A percentile compares a stretch with the other conserved stretches of the same genome.
Evolutionary conservation across 1,140 invertebrate species (phyloP).

Genomic region (Calycopis cecrops): DNA sequence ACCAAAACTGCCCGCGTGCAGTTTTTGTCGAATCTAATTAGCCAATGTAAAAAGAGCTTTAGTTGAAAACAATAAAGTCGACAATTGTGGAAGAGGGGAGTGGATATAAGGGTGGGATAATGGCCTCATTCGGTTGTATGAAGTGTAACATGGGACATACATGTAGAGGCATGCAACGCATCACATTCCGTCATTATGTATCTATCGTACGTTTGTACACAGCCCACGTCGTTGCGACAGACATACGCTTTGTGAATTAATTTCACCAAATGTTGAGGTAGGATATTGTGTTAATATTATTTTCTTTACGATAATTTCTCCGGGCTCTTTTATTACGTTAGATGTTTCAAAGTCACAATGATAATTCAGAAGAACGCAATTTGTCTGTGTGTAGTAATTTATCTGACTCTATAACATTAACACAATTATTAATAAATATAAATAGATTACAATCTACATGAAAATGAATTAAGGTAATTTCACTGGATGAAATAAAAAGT

Average conservation of each 20-base stretch:
- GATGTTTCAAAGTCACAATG: background rate
- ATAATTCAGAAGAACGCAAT: too few relatives aligned
- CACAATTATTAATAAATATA: too few relatives aligned
- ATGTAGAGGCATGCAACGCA: slow-evolving; percentile 32
- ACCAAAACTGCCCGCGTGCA: slow-evolving; percentile 23
- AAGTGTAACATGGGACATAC: slow-evolving; percentile 52
- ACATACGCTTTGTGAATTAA: slow-evolving; percentile 11
- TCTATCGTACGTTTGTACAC: slow-evolving; percentile 18
- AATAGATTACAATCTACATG: too few relatives aligned
- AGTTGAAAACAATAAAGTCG: slow-evolving; percentile 30
- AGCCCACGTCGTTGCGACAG: slow-evolving; percentile 27
- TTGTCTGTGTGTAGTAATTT: too few relatives aligned
- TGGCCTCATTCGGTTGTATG: slow-evolving; percentile 54
- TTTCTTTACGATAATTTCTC: background rate
- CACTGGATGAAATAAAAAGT: too few relatives aligned
- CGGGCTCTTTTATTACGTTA: background rate
- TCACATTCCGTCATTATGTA: slow-evolving; percentile 12
- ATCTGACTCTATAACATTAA: too few relatives aligned
- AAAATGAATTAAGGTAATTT: too few relatives aligned
- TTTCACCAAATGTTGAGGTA: slow-evolving; percentile 12
- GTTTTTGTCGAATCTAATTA: slow-evolving; percentile 11
- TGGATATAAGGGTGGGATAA: slow-evolving; percentile 42
- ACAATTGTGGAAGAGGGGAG: slow-evolving; percentile 26
- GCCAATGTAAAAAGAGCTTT: slow-evolving; percentile 28
- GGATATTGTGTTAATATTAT: slow-evolving; percentile 1